phyloP scores from a whole-genome alignment of 2,888 invertebrate species.

The Germaria angustata region DNA sequence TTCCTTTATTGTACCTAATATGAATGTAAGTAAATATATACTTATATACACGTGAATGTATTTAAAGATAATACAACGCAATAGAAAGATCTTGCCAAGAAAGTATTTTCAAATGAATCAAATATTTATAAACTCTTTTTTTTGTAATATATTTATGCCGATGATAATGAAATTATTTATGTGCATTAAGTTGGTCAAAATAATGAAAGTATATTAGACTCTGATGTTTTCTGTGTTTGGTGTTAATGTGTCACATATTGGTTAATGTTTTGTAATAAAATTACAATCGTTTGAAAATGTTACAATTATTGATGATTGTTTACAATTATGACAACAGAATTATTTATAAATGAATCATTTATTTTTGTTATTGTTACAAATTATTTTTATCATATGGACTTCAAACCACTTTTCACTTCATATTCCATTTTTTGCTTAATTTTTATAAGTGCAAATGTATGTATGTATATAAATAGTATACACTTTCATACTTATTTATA shows the following conservation, averaged over 20 bases:
- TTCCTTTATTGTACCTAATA: no score
- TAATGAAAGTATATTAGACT: no score
- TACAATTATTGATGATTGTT: slow-evolving; percentile 12
- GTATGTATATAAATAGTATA: neutral
- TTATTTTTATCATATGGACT: slow-evolving; percentile 27
- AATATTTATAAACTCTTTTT: slow-evolving; percentile 37
- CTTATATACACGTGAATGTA: no score
- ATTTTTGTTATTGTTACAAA: slow-evolving; percentile 6
- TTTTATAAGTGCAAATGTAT: slow-evolving; percentile 8
- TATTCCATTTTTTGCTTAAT: slow-evolving; percentile 46
- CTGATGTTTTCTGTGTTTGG: neutral
- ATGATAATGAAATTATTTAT: slow-evolving; percentile 35
- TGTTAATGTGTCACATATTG: slow-evolving; percentile 47
- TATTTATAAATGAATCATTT: slow-evolving; percentile 47
- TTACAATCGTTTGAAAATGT: slow-evolving; percentile 10
- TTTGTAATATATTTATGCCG: neutral
- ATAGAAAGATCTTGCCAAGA: slow-evolving; percentile 31
- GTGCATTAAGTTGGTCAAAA: no score
- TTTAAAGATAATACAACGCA: slow-evolving; percentile 42
- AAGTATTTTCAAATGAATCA: slow-evolving; percentile 31
- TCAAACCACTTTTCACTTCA: slow-evolving; percentile 42
- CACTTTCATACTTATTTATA: neutral
- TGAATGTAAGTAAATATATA: no score
- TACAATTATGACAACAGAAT: slow-evolving; percentile 7
- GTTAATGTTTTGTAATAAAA: slow-evolving; percentile 16